Base-by-base conservation (phyloP, 2,888 invertebrate species). In the Lasioglossum villosulum region DNA sequence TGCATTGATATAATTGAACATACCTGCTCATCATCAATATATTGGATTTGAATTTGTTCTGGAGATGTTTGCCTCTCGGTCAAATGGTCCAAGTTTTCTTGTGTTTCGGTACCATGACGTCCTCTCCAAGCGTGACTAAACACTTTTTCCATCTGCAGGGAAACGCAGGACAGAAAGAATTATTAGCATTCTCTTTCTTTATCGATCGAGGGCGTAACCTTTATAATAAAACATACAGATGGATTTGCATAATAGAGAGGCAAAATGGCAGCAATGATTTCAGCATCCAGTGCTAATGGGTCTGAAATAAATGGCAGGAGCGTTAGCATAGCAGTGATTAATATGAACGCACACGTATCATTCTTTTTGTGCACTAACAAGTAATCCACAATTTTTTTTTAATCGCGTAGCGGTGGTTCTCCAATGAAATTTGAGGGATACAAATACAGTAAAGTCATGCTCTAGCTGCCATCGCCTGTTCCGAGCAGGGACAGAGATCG, bases 61-160 rank as follows among this genome's bases (percentile, higher is more conserved):
- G 90, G 82, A 14, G 90, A 91, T 23, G 78, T 81, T 76, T 91
- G 87, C n/a, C 84, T 87, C 42, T 89, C 80, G 1, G 78, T 78
- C 16, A 86, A 30, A 68, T 77, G 78, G 1, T 86, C 83, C 42
- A 84, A 74, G 30, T 90, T 91, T 42, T 90, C 84, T 75, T 89
- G 77, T 1, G 83, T 88, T 74, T 92, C 91, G 19, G 85, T 89
- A 76, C 98, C 98, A 72, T 97, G 96, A 94, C 98, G 98, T 91
- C 97, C 98, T 92, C 97, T 97, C 98, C 98, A 98, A 75, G 98
- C 98, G 94, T 97, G 98, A 94, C 98, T 98, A 95, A 98, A 98
- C 95, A 98, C 98, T 95, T 98, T 98, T 95, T 98, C 98, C 98
- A 98, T 98, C 98, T 98, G 95, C 63, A 83, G 77, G 77, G 34